These are phyloP conservation scores for Drosophila demipolita DNA, from an alignment of 2,888 invertebrate species.

Conservation along the genomic window DNA sequence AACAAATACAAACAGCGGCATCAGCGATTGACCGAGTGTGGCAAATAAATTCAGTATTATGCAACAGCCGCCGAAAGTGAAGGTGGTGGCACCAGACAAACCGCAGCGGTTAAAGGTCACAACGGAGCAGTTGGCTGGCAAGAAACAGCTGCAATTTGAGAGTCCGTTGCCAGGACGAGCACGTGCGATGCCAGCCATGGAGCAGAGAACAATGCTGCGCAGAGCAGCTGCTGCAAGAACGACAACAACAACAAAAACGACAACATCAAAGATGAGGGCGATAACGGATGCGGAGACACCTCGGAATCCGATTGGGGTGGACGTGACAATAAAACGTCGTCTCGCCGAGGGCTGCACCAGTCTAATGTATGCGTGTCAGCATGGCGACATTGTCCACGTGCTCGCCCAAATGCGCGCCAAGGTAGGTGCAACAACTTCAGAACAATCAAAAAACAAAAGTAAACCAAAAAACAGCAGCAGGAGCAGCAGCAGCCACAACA, in stretches of 20 bases:
- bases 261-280: slow-evolving; percentile 18
- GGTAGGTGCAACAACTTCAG: slow-evolving; percentile 85
- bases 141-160: slow-evolving; percentile 80
- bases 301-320: slow-evolving; percentile 23
- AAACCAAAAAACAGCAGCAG: background rate
- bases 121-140: slow-evolving; percentile 33
- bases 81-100: slow-evolving; percentile 50
- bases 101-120: slow-evolving; percentile 53
- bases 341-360: slow-evolving; percentile 91
- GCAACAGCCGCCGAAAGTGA: slow-evolving; percentile 55
- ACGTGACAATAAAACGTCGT: slow-evolving; percentile 75
- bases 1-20: slow-evolving; percentile 29
- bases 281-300: slow-evolving; percentile 14
- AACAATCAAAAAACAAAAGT: background rate
- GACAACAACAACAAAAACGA: slow-evolving; percentile 29
- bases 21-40: slow-evolving; percentile 23
- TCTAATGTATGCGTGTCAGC: slow-evolving; percentile 97
- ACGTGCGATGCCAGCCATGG: slow-evolving; percentile 38
- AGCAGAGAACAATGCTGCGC: slow-evolving; percentile 12
- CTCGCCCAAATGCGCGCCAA: slow-evolving; percentile 91
- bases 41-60: slow-evolving; percentile 40
- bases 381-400: slow-evolving; percentile 92
- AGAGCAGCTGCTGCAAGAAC: slow-evolving; percentile 18
- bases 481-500: background rate
- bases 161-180: slow-evolving; percentile 72